A percentile compares a stretch with the other conserved stretches of the same genome.
Evolutionary conservation across 1,140 invertebrate species (phyloP).

Genomic region (Spodoptera litura): DNA sequence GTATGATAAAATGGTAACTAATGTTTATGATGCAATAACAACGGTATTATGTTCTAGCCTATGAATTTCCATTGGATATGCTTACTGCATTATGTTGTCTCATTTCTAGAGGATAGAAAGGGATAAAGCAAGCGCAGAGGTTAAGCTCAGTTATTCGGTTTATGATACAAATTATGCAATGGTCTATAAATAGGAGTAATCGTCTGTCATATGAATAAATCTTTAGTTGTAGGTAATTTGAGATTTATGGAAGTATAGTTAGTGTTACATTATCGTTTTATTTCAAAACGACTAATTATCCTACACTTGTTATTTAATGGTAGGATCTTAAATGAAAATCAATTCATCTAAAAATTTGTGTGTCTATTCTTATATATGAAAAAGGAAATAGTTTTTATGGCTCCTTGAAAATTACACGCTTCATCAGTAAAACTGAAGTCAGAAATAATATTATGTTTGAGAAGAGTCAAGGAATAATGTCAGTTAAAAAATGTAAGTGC

Average conservation of each 20-base stretch:
- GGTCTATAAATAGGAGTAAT: conserved; percentile 40
- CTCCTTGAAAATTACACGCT: neutral
- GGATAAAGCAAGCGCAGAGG: conserved; percentile 25
- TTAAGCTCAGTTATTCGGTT: conserved; percentile 36
- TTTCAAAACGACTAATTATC: neutral
- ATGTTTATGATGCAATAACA: conserved; percentile 78
- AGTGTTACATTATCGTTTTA: neutral
- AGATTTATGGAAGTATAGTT: neutral
- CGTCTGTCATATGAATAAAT: conserved; percentile 45
- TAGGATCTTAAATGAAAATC: no score
- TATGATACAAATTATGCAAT: conserved; percentile 35
- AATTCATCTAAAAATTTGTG: no score
- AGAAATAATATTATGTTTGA: no score
- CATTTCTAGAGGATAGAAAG: conserved; percentile 43
- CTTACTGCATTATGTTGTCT: conserved; percentile 46
- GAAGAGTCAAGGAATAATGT: no score
- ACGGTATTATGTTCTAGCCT: conserved; percentile 62
- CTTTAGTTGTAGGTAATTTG: conserved; percentile 6
- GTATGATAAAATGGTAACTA: conserved; percentile 78
- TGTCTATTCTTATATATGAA: no score
- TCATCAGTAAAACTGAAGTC: no score
- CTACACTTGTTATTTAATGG: no score
- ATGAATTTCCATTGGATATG: conserved; percentile 63
- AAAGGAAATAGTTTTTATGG: neutral
- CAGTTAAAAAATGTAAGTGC: no score